Base-by-base conservation (phyloP, 2,888 invertebrate species). In the Clunio marinus region DNA sequence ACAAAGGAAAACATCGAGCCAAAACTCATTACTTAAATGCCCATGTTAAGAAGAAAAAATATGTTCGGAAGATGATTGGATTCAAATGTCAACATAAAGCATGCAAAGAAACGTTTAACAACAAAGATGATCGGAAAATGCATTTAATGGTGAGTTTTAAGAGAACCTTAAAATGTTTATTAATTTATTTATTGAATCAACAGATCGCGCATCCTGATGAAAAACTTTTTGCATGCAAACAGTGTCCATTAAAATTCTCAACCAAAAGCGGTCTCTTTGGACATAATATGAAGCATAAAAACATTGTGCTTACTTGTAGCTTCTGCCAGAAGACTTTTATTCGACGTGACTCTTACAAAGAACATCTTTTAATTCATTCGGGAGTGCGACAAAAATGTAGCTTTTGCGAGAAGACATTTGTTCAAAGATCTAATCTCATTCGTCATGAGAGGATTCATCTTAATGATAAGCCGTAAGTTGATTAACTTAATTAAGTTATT, bases 301-400 rank as follows among this genome's bases (percentile, higher is more conserved):
- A 60, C 37, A 13, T 65, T 22, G 22, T 35, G 15, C 20, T 60
- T 8, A 32, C 25, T 55, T 62, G 57, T 10, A 59, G 51, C 24
- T 55, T 35, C 58, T 66, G 45, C 22, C 24, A 24, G 1, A 65
- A 55, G 24, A 51, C 28, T 8, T 70, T 71, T 0, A 75, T 82
- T 82, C 81, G 83, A 71, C 80, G 81, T 63, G 84, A 84, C 72
- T 83, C 83, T 5, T 83, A 78, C 76, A 82, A 83, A 71, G 84
- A 84, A 73, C 84, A 84, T 76, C 75, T 83, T 0, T 77, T 81
- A 71, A 84, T 84, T 71, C 84, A 84, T 78, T 80, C 80, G 70
- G 83, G 83, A 0, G 83, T 83, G 1, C 80, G 82, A 0, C 83
- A 83, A 76, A 83, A 82, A 69, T 84, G 84, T 74, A 83, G 83